These are phyloP conservation scores for Mesochorus sp. DNA, from an alignment of 2,888 invertebrate genomes.

Conservation along the genomic window DNA sequence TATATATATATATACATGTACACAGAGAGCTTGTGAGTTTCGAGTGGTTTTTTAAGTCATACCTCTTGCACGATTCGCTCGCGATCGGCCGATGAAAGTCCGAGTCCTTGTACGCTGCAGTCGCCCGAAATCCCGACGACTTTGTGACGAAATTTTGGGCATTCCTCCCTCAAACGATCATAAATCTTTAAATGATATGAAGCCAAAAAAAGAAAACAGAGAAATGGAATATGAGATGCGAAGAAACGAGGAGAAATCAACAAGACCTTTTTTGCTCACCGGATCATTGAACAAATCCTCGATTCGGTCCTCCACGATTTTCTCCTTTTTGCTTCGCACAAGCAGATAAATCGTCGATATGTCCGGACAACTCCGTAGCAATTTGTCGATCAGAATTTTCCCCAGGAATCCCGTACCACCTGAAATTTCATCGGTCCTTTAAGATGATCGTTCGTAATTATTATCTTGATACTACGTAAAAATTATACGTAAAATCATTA, in stretches of 20 bases:
- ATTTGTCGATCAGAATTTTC: slow-evolving; percentile 85
- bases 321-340: slow-evolving; percentile 84
- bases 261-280: slow-evolving; percentile 79
- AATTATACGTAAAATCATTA: no score
- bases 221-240: neutral
- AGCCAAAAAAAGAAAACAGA: slow-evolving; percentile 5
- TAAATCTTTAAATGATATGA: slow-evolving; percentile 83
- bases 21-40: no score
- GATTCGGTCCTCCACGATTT: slow-evolving; percentile 82
- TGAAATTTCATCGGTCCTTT: slow-evolving; percentile 35
- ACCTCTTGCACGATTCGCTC: slow-evolving; percentile 83
- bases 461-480: no score
- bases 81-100: slow-evolving; percentile 83
- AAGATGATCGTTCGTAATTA: neutral
- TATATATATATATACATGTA: no score
- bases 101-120: slow-evolving; percentile 83
- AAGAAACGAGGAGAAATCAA: neutral
- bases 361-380: slow-evolving; percentile 84
- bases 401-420: slow-evolving; percentile 83
- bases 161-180: slow-evolving; percentile 82
- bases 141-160: slow-evolving; percentile 84
- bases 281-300: slow-evolving; percentile 85
- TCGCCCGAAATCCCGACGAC: slow-evolving; percentile 85
- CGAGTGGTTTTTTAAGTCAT: slow-evolving; percentile 70
- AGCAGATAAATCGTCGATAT: slow-evolving; percentile 84